Conservation (phyloP, 1,140 invertebrate species). For the Zaprionus gabonicus region DNA sequence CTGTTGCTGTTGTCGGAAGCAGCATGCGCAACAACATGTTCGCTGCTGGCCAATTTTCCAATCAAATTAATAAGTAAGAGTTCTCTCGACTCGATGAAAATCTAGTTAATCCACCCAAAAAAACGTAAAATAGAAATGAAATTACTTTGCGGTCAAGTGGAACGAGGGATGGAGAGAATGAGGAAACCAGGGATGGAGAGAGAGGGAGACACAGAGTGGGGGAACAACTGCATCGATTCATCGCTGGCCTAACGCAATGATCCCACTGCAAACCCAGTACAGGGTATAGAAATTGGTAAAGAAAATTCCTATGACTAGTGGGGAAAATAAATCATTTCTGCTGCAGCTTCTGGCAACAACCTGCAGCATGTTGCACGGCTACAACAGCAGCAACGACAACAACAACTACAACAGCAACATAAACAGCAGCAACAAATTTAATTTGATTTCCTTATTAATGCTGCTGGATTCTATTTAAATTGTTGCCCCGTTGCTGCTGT, state of each 20-base stretch:
- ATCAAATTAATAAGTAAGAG: conserved; percentile 4
- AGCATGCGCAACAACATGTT: neutral
- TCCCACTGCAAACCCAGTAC: neutral
- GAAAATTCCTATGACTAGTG: neutral
- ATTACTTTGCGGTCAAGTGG: conserved; percentile 6
- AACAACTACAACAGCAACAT: conserved; percentile 32
- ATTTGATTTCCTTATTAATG: conserved; percentile 62
- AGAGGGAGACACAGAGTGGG: neutral
- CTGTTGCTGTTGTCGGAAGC: neutral
- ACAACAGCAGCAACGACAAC: conserved; percentile 30
- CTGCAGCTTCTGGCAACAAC: conserved; percentile 30
- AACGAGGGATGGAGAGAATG: neutral
- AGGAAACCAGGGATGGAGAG: neutral
- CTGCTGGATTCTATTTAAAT: conserved; percentile 64
- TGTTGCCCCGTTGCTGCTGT: conserved; percentile 30
- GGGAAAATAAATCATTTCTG: neutral
- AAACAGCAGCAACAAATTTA: conserved; percentile 52
- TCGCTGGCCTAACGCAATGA: neutral
- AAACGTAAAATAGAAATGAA: neutral
- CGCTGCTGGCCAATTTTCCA: neutral
- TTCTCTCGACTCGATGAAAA: neutral
- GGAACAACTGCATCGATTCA: neutral
- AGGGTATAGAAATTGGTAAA: conserved; percentile 2
- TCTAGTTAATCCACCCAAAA: conserved; percentile 1
- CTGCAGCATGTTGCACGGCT: conserved; percentile 40